Conservation (phyloP, 2,888 invertebrate species). For the Oxytorus armatus region DNA sequence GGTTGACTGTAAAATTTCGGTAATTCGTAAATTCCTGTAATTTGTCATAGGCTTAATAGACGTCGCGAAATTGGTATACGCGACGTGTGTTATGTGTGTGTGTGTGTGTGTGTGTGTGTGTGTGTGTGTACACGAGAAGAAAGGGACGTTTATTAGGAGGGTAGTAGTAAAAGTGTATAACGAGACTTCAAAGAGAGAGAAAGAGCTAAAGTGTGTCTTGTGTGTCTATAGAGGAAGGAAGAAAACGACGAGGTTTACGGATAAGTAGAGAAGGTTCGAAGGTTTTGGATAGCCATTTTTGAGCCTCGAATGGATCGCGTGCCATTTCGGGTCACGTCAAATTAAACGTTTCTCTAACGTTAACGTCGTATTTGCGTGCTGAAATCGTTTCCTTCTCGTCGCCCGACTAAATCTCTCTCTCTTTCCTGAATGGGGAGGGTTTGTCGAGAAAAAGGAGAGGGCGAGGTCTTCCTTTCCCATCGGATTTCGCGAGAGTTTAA, state of each 20-base stretch:
- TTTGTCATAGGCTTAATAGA: constrained; percentile 68
- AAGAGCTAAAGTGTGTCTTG: too few relatives aligned
- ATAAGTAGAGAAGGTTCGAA: constrained; percentile 34
- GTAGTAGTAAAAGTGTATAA: constrained; percentile 52
- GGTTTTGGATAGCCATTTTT: constrained; percentile 59
- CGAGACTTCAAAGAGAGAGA: constrained; percentile 38
- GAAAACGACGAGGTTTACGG: constrained; percentile 36
- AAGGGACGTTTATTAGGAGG: constrained; percentile 37
- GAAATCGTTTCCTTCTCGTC: constrained; percentile 67
- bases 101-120: background rate
- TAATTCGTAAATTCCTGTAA: constrained; percentile 71
- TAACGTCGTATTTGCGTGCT: constrained; percentile 83
- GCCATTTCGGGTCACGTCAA: constrained; percentile 79
- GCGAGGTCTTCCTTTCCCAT: constrained; percentile 26
- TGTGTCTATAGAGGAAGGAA: too few relatives aligned
- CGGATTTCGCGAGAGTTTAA: constrained; percentile 16
- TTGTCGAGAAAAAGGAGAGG: constrained; percentile 15
- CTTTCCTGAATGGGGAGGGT: too few relatives aligned
- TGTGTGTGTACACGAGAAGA: constrained; percentile 12
- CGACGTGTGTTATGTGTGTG: background rate
- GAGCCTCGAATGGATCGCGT: constrained; percentile 76
- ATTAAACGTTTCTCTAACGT: constrained; percentile 81
- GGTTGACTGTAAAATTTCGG: constrained; percentile 67
- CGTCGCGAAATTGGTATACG: constrained; percentile 34
- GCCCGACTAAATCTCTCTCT: constrained; percentile 30